phyloP scores from a whole-genome alignment of 2,797 vertebrate genomes.

The Acipenser oxyrinchus region DNA sequence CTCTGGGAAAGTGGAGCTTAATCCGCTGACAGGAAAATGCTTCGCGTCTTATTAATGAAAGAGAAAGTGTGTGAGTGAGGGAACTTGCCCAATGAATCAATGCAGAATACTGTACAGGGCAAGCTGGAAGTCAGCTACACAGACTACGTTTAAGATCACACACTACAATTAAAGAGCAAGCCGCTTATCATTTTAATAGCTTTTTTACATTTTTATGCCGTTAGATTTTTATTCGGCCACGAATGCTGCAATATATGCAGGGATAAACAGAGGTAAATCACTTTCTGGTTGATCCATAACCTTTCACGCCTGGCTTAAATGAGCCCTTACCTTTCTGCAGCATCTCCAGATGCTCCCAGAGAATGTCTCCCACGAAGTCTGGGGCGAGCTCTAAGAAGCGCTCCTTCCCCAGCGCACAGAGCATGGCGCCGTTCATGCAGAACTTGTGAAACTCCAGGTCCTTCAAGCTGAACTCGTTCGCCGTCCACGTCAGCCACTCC shows the following conservation, averaged over 20 bases:
- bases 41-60: conserved; percentile 82
- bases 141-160: too few relatives aligned
- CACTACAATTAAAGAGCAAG: too few relatives aligned
- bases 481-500: conserved; percentile 93
- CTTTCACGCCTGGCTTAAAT: background rate
- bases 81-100: too few relatives aligned
- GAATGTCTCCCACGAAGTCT: conserved; percentile 96
- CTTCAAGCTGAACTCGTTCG: conserved; percentile 96
- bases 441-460: conserved; percentile 95
- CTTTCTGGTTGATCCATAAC: accelerated
- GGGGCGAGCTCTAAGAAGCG: conserved; percentile 92
- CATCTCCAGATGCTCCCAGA: conserved; percentile 98
- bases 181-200: too few relatives aligned
- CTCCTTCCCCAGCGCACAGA: conserved; percentile 93
- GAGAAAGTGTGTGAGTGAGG: conserved; percentile 38
- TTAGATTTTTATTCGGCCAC: too few relatives aligned
- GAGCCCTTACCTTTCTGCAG: conserved; percentile 82
- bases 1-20: conserved; percentile 81
- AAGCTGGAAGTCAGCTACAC: too few relatives aligned
- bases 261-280: too few relatives aligned
- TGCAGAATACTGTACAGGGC: too few relatives aligned
- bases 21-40: conserved; percentile 82
- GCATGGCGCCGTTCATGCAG: conserved; percentile 81
- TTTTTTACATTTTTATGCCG: too few relatives aligned
- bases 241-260: too few relatives aligned